A percentile compares a stretch with the other conserved stretches of the same genome.
Evolutionary conservation across 2,797 vertebrate species (phyloP).

Genomic region (Dendrocincla tyrannina): DNA sequence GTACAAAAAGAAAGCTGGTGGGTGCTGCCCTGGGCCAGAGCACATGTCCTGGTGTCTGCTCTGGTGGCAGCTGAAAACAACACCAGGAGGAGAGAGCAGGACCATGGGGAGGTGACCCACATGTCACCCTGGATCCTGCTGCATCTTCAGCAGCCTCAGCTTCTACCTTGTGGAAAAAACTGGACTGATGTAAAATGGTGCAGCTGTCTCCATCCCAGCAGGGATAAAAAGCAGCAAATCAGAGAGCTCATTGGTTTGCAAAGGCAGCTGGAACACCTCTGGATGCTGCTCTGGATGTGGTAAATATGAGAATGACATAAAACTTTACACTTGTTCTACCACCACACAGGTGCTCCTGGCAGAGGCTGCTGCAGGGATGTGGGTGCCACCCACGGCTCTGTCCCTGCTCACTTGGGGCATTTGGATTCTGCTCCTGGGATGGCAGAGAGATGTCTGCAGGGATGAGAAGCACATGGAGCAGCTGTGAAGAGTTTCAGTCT

Average conservation of each 20-base stretch:
- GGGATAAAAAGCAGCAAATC: neutral
- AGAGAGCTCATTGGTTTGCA: neutral
- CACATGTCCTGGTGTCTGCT: accelerated
- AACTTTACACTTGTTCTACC: neutral
- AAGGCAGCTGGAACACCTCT: neutral
- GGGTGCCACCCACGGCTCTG: accelerated
- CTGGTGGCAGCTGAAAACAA: neutral
- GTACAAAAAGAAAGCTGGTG: neutral
- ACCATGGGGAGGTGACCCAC: accelerated
- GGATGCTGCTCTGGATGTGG: neutral
- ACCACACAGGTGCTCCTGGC: accelerated
- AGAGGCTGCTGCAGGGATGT: neutral
- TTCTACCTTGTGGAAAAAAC: neutral
- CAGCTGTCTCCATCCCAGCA: neutral
- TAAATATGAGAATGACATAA: neutral
- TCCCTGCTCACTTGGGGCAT: neutral
- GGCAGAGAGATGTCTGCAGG: neutral
- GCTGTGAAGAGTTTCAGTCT: neutral
- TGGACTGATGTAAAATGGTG: neutral
- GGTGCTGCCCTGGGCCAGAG: neutral
- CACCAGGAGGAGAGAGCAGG: neutral
- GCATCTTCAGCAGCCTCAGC: accelerated
- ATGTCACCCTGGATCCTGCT: neutral
- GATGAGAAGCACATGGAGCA: neutral
- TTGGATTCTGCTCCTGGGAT: neutral